Percentiles rank a stretch among this genome's conserved stretches.
Evolutionary conservation across 2,113 vertebrate genomes (phyloP).

Genomic region (Leucopsar rothschildi): DNA sequence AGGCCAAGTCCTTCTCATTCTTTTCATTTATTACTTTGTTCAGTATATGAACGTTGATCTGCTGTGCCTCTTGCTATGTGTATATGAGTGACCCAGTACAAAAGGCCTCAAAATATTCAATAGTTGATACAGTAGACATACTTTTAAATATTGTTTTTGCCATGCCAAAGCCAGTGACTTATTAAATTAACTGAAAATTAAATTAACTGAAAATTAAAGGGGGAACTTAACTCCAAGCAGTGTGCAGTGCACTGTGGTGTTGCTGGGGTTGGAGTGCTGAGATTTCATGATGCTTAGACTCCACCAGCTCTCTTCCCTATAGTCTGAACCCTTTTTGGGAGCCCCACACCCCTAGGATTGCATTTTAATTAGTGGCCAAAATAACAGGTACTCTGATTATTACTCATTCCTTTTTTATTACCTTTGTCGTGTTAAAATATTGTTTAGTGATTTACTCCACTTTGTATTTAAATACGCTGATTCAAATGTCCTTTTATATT

Average conservation of each 20-base stretch:
- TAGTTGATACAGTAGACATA: neutral
- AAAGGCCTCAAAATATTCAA: neutral
- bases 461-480: conserved; percentile 15
- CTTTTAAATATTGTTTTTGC: neutral
- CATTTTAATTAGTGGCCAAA: neutral
- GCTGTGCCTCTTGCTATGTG: neutral
- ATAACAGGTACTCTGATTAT: neutral
- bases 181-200: neutral
- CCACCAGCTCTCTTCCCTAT: neutral
- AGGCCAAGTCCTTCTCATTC: neutral
- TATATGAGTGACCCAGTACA: neutral
- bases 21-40: neutral
- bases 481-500: conserved; percentile 7
- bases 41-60: neutral
- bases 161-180: neutral
- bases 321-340: neutral
- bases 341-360: neutral
- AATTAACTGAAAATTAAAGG: neutral
- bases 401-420: neutral
- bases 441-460: conserved; percentile 4
- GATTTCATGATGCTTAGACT: neutral
- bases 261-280: neutral
- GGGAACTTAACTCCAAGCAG: neutral
- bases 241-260: neutral
- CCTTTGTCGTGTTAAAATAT: neutral